These are phyloP conservation scores for Volucella inflata DNA, from an alignment of 2,888 invertebrate species.

Conservation along the genomic window DNA sequence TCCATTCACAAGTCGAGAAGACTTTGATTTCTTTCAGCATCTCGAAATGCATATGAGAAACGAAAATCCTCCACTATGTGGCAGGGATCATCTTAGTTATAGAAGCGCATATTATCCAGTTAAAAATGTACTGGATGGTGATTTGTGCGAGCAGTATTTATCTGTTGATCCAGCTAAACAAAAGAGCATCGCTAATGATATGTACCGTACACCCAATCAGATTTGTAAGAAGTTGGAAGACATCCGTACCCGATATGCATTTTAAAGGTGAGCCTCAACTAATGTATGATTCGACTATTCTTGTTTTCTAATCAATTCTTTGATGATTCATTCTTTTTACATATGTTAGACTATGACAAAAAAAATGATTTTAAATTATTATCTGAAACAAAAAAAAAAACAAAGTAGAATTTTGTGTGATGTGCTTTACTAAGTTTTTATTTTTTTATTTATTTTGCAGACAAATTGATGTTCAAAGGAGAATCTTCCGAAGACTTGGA, in stretches of 20 bases:
- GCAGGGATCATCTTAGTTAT: slow-evolving; percentile 98
- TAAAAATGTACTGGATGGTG: slow-evolving; percentile 98
- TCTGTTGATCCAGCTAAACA: slow-evolving; percentile 97
- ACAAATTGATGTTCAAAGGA: slow-evolving; percentile 4
- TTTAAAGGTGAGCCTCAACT: slow-evolving; percentile 86
- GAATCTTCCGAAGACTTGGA: slow-evolving; percentile 7
- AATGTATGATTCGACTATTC: neutral
- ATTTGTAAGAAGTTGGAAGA: slow-evolving; percentile 99
- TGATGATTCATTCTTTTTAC: slow-evolving; percentile 71
- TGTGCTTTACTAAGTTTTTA: neutral
- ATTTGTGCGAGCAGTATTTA: slow-evolving; percentile 99
- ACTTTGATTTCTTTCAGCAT: slow-evolving; percentile 99
- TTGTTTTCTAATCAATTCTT: neutral
- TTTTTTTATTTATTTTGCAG: slow-evolving; percentile 38
- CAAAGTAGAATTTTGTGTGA: neutral
- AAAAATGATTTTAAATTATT: slow-evolving; percentile 70
- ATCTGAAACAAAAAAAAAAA: slow-evolving; percentile 36
- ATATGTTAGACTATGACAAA: slow-evolving; percentile 77
- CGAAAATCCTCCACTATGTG: slow-evolving; percentile 97
- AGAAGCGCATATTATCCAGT: slow-evolving; percentile 97
- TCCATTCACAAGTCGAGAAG: slow-evolving; percentile 97
- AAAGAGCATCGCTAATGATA: slow-evolving; percentile 96
- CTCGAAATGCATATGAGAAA: slow-evolving; percentile 99
- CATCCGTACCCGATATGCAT: slow-evolving; percentile 98
- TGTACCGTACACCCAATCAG: slow-evolving; percentile 97